Evolutionary conservation across 2,797 vertebrate species (phyloP).

Genomic region (Anableps anableps): DNA sequence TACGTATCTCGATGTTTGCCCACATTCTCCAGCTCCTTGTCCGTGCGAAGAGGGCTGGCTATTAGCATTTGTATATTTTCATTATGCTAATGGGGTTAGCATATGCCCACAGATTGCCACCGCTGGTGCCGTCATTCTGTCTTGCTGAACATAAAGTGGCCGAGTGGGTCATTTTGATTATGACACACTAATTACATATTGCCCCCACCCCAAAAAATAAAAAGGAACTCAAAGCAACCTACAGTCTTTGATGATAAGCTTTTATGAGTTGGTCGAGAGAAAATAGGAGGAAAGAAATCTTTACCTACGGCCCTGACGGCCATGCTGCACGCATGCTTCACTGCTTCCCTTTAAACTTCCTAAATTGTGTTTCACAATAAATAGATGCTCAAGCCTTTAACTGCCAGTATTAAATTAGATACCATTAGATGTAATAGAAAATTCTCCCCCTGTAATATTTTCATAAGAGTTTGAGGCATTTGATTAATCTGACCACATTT

Average conservation of each 20-base stretch:
- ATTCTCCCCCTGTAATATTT: slow-evolving; percentile 95
- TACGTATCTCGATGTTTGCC: slow-evolving; percentile 86
- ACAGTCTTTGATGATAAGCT: slow-evolving; percentile 98
- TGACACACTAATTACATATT: slow-evolving; percentile 99
- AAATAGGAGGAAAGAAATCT: slow-evolving; percentile 79
- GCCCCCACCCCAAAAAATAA: slow-evolving; percentile 77
- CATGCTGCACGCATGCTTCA: slow-evolving; percentile 93
- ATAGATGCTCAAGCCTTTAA: slow-evolving; percentile 98
- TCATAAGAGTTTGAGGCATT: slow-evolving; percentile 99
- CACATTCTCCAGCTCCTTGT: slow-evolving; percentile 92
- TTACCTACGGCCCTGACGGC: slow-evolving; percentile 96
- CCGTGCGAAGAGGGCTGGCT: slow-evolving; percentile 90
- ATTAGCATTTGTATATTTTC: slow-evolving; percentile 99
- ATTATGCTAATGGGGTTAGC: slow-evolving; percentile 99
- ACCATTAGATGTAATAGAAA: slow-evolving; percentile 99
- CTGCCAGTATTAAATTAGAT: slow-evolving; percentile 99
- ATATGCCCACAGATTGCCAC: slow-evolving; percentile 98
- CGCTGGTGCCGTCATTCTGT: slow-evolving; percentile 98
- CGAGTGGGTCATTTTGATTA: slow-evolving; percentile 99
- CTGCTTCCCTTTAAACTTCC: slow-evolving; percentile 99
- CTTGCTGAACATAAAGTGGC: slow-evolving; percentile 99
- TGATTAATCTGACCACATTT: slow-evolving; percentile 99
- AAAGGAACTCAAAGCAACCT: slow-evolving; percentile 89
- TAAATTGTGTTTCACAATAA: slow-evolving; percentile 99
- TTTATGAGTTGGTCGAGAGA: slow-evolving; percentile 89